Conservation (phyloP, 2,888 invertebrate genomes). For the Macropis europaea region DNA sequence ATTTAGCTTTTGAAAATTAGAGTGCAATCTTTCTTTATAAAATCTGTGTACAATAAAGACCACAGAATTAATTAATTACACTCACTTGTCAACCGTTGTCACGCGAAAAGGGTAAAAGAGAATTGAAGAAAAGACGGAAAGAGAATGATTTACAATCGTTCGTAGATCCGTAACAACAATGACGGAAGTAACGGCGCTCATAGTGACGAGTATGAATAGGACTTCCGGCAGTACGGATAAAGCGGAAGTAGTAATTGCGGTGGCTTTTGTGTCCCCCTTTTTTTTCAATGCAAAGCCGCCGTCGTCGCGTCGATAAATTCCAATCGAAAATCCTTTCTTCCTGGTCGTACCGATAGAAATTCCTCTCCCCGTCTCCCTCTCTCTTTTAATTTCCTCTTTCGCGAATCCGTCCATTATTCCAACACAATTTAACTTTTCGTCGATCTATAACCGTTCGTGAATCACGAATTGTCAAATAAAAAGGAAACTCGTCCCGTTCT, state of each 20-base stretch:
- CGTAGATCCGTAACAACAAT: slow-evolving; percentile 51
- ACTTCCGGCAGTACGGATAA: slow-evolving; percentile 63
- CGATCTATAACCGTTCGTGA: not conserved
- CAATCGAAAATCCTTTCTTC: slow-evolving; percentile 39
- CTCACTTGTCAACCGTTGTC: too few relatives aligned
- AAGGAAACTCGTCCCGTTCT: too few relatives aligned
- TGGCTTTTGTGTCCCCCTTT: slow-evolving; percentile 53
- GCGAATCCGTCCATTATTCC: not conserved
- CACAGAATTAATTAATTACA: too few relatives aligned
- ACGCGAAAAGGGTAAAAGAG: not conserved
- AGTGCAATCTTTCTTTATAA: too few relatives aligned
- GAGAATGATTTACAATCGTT: slow-evolving; percentile 25
- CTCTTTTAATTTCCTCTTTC: slow-evolving; percentile 1
- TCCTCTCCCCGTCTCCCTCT: too few relatives aligned
- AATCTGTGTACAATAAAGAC: too few relatives aligned
- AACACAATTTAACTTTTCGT: not conserved
- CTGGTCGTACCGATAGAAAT: slow-evolving; percentile 2
- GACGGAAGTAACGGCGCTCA: slow-evolving; percentile 65
- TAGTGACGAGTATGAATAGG: slow-evolving; percentile 67
- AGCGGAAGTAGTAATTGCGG: slow-evolving; percentile 67
- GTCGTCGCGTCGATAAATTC: slow-evolving; percentile 43
- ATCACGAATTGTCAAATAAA: not conserved
- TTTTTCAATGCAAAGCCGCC: not conserved
- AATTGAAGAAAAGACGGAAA: not conserved
- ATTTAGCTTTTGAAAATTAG: too few relatives aligned